Base-by-base conservation (phyloP, 2,797 vertebrate species). In the Echiichthys vipera region DNA sequence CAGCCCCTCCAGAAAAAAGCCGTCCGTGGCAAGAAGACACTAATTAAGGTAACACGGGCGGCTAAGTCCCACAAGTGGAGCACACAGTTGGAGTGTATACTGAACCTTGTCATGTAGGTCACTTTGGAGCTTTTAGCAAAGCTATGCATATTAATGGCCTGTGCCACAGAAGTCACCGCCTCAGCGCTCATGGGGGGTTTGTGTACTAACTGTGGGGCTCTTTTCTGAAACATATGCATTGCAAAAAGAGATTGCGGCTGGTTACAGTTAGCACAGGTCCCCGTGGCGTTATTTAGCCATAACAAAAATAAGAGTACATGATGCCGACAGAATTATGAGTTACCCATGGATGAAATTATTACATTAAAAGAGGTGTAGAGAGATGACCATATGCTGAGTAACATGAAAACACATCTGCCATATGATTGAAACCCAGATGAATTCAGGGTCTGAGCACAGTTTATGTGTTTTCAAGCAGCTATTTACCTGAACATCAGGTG, bases 61-160 rank as follows among this genome's bases (percentile, higher is more conserved):
- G 71, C 66, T 54, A 47, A 74, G 90, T 92, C 89, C 88, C 90
- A 81, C 87, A 85, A 91, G 90, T 85, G 84, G 75, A 78, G 85
- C 84, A 88, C 89, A 88, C 90, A 84, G 90, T 89, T 79, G 84
- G 89, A 92, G 91, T 89, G 93, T 91, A 90, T 92, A 88, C 84
- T 90, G 90, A 92, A 93, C 93, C 92, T 92, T 88, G 88, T 92
- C 93, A 93, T 94, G 90, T 92, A 93, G 93, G 94, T 94, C 93
- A 94, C 81, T 85, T 70, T 88, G 80, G 85, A 84, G 90, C 92
- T 93, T 91, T 94, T 91, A 92, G 92, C 89, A 88, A 80, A 86
- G 89, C 77, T 82, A 92, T 93, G 92, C 92, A 94, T 95, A 94
- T 93, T 95, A 92, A 94, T 94, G 89, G 30, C 39, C 84, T 65